Conservation (phyloP, 1,140 invertebrate genomes). For the Thaumetopoea pityocampa region DNA sequence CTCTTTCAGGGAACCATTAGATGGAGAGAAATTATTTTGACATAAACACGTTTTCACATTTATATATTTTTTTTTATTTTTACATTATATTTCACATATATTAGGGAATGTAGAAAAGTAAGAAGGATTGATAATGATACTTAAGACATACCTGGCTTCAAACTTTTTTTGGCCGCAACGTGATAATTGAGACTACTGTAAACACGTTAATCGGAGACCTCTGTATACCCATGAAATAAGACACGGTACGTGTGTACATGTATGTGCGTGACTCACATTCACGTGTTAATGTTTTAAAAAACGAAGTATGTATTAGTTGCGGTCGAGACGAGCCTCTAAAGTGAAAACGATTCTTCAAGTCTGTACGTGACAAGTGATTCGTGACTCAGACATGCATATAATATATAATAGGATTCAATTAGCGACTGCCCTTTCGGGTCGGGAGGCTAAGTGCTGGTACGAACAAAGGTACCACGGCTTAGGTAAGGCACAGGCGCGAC, state of each 20-base stretch:
- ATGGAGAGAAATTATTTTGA: too few relatives aligned
- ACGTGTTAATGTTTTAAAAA: slow-evolving; percentile 12
- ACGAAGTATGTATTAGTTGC: slow-evolving; percentile 10
- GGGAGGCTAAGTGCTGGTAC: slow-evolving; percentile 38
- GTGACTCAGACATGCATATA: slow-evolving; percentile 11
- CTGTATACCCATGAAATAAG: slow-evolving; percentile 12
- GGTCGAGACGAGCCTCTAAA: background rate
- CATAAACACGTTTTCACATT: too few relatives aligned
- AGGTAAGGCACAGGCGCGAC: slow-evolving; percentile 43
- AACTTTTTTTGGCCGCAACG: too few relatives aligned
- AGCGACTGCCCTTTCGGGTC: slow-evolving; percentile 32
- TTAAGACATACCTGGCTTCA: too few relatives aligned
- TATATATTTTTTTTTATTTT: too few relatives aligned
- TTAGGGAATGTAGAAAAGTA: too few relatives aligned
- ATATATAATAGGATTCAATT: slow-evolving; percentile 46
- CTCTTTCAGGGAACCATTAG: too few relatives aligned
- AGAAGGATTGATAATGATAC: too few relatives aligned
- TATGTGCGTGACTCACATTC: slow-evolving; percentile 12
- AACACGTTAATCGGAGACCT: slow-evolving; percentile 13
- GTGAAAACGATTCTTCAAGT: slow-evolving; percentile 4
- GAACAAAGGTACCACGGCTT: slow-evolving; percentile 49
- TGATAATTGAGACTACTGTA: too few relatives aligned
- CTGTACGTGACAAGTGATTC: slow-evolving; percentile 3
- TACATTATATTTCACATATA: too few relatives aligned
- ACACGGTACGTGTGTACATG: slow-evolving; percentile 8